These are phyloP conservation scores for Lemur catta DNA, from an alignment of 2,797 vertebrate genomes.

Conservation along the genomic window DNA sequence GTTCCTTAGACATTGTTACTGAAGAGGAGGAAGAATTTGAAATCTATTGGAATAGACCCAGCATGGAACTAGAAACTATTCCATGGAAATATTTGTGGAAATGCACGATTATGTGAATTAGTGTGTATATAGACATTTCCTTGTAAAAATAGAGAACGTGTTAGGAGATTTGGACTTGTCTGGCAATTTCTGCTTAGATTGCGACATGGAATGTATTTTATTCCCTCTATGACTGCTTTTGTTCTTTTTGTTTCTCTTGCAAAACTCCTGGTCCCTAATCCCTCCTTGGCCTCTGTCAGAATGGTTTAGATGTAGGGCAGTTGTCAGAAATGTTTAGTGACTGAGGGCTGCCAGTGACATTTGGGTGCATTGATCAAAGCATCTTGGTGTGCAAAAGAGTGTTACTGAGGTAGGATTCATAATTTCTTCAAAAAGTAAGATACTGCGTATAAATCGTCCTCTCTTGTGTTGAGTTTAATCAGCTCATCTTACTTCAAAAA, in stretches of 20 bases:
- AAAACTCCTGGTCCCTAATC: not conserved
- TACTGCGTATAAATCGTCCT: not conserved
- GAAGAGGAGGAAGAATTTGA: not conserved
- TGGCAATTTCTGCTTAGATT: constrained; percentile 19
- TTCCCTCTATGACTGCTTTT: not conserved
- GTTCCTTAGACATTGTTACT: not conserved
- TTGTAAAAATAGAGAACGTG: constrained; percentile 15
- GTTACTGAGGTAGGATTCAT: not conserved
- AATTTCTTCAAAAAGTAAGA: constrained; percentile 30
- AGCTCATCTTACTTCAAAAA: not conserved
- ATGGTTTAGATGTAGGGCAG: constrained; percentile 3
- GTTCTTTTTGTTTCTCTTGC: constrained; percentile 53
- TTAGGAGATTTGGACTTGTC: constrained; percentile 3
- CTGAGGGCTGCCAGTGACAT: constrained; percentile 24
- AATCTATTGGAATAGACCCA: not conserved
- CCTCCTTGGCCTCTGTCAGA: not conserved
- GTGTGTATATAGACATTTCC: not conserved
- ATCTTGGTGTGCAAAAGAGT: not conserved
- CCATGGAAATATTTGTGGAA: constrained; percentile 3
- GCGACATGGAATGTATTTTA: not conserved
- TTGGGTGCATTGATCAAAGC: not conserved
- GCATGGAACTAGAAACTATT: constrained; percentile 16
- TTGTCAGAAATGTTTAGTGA: constrained; percentile 52
- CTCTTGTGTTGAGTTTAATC: not conserved
- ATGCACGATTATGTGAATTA: not conserved